phyloP scores from a whole-genome alignment of 2,888 invertebrate genomes.

The Plusia festucae region DNA sequence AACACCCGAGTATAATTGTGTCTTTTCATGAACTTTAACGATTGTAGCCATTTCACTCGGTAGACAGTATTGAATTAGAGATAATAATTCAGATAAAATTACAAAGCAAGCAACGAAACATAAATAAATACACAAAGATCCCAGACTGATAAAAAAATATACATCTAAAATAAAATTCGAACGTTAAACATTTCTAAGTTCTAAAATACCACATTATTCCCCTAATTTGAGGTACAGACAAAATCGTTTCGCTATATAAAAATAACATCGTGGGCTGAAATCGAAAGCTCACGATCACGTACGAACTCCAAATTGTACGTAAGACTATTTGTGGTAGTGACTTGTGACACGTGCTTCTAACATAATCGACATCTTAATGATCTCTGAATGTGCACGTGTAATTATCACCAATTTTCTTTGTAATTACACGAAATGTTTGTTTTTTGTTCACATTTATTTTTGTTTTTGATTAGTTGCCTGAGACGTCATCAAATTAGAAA shows the following conservation, averaged over 20 bases:
- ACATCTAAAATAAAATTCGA: background rate
- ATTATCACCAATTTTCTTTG: constrained; percentile 46
- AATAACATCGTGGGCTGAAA: constrained; percentile 34
- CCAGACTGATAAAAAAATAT: background rate
- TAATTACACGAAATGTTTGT: constrained; percentile 24
- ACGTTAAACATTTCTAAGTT: background rate
- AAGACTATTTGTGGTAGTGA: constrained; percentile 54
- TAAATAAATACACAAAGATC: background rate
- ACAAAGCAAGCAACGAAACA: too few species aligned
- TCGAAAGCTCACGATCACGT: constrained; percentile 45
- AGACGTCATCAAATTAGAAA: background rate
- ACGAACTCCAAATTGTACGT: constrained; percentile 51
- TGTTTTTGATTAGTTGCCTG: background rate
- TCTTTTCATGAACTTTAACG: background rate
- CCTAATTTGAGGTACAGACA: background rate
- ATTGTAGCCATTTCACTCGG: background rate
- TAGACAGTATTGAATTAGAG: background rate
- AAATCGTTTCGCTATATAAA: constrained; percentile 26
- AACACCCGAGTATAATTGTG: too few species aligned
- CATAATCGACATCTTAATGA: constrained; percentile 60
- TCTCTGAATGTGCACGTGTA: constrained; percentile 40
- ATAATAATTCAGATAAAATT: too few species aligned
- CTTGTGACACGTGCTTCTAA: constrained; percentile 42
- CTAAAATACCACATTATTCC: background rate
- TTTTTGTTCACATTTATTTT: background rate